Evolutionary conservation across 2,888 invertebrate species (phyloP).

Genomic region (Latrodectus hesperus): DNA sequence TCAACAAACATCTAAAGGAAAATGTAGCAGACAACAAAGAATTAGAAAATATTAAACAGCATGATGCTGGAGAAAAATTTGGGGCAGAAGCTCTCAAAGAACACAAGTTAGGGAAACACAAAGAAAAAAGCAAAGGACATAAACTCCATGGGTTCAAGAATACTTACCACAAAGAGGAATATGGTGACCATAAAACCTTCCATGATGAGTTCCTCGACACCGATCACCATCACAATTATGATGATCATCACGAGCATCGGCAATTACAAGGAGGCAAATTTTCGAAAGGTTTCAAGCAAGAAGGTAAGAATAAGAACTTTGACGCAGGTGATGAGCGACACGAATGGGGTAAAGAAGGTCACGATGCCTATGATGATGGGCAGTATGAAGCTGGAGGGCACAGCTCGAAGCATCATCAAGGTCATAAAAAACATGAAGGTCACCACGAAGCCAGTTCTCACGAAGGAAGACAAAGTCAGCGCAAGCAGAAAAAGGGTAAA

Average conservation of each 20-base stretch:
- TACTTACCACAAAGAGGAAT: slow-evolving; percentile 70
- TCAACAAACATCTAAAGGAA: slow-evolving; percentile 50
- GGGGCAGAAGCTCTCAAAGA: slow-evolving; percentile 51
- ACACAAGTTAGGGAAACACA: slow-evolving; percentile 57
- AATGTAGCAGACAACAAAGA: slow-evolving; percentile 36
- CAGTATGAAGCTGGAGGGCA: slow-evolving; percentile 47
- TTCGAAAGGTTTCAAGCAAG: slow-evolving; percentile 39
- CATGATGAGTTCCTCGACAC: slow-evolving; percentile 67
- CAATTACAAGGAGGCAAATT: slow-evolving; percentile 58
- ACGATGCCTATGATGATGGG: slow-evolving; percentile 33
- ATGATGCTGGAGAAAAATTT: slow-evolving; percentile 50
- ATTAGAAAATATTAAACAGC: slow-evolving; percentile 40
- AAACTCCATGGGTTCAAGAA: slow-evolving; percentile 69
- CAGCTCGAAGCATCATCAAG: slow-evolving; percentile 21
- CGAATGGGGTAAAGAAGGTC: slow-evolving; percentile 52
- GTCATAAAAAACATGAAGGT: slow-evolving; percentile 43
- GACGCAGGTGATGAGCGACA: slow-evolving; percentile 50
- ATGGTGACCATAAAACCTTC: slow-evolving; percentile 68
- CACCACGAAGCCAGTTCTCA: slow-evolving; percentile 37
- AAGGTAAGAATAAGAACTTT: slow-evolving; percentile 34
- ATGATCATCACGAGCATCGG: slow-evolving; percentile 57
- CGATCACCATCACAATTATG: slow-evolving; percentile 62
- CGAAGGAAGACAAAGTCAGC: slow-evolving; percentile 11
- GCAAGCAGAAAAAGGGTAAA: slow-evolving; percentile 48
- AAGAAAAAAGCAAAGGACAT: slow-evolving; percentile 65